These are phyloP conservation scores for Metaphire vulgaris DNA, from an alignment of 1,140 invertebrate species.

Conservation along the genomic window DNA sequence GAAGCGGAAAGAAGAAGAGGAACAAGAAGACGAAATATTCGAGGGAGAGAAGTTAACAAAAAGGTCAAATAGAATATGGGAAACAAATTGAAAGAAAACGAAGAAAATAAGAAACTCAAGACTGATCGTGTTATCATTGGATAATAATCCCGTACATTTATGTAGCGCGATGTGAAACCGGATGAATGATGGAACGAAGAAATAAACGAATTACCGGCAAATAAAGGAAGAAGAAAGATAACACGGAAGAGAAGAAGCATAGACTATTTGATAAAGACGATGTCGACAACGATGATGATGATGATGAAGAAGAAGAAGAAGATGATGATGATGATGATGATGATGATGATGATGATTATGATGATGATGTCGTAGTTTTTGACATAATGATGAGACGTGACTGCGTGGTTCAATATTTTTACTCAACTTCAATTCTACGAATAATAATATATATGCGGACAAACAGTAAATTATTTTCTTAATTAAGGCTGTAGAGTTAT, in stretches of 20 bases:
- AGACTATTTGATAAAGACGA: background rate
- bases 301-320: slow-evolving; percentile 10
- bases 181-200: too few relatives aligned
- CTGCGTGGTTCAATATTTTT: too few relatives aligned
- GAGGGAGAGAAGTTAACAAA: background rate
- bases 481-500: too few relatives aligned
- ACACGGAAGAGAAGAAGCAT: background rate
- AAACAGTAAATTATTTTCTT: too few relatives aligned
- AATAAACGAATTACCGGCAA: too few relatives aligned
- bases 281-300: background rate
- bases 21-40: background rate
- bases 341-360: slow-evolving; percentile 9
- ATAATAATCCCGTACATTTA: too few relatives aligned
- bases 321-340: slow-evolving; percentile 25
- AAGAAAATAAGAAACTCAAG: too few relatives aligned
- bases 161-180: too few relatives aligned
- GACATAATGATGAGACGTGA: slow-evolving; percentile 21
- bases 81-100: background rate
- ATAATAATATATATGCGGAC: too few relatives aligned
- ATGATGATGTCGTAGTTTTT: slow-evolving; percentile 11
- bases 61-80: background rate
- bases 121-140: too few relatives aligned
- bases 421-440: too few relatives aligned
- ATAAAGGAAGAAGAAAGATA: background rate
- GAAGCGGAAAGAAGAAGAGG: background rate